These are phyloP conservation scores for Pyrgus malvae DNA, from an alignment of 2,888 invertebrate genomes.

Conservation along the genomic window DNA sequence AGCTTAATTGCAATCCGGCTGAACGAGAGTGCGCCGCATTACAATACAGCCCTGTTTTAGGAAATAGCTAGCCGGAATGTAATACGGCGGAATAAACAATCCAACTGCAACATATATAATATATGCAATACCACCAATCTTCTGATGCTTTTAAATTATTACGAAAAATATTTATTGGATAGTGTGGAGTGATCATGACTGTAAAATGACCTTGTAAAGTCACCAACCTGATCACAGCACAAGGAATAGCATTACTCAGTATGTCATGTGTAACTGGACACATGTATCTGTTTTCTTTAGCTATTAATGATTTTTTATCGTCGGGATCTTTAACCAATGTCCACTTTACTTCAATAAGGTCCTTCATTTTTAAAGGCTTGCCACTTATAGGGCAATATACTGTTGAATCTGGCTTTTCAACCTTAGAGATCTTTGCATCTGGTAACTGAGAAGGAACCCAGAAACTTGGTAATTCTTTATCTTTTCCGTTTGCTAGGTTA, in stretches of 20 bases:
- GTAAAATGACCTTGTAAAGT: too few species aligned
- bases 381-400: slow-evolving; percentile 77
- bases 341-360: slow-evolving; percentile 96
- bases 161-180: too few species aligned
- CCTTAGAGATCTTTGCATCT: slow-evolving; percentile 86
- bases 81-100: too few species aligned
- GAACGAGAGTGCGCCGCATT: too few species aligned
- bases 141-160: too few species aligned
- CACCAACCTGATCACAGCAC: slow-evolving; percentile 91
- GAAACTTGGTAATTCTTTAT: slow-evolving; percentile 94
- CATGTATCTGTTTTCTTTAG: slow-evolving; percentile 96
- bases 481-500: slow-evolving; percentile 89
- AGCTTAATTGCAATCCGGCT: too few species aligned
- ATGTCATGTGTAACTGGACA: slow-evolving; percentile 99
- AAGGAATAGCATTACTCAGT: slow-evolving; percentile 95
- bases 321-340: slow-evolving; percentile 94
- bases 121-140: too few species aligned
- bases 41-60: too few species aligned
- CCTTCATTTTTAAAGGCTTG: slow-evolving; percentile 93
- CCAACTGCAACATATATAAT: too few species aligned
- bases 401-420: slow-evolving; percentile 66
- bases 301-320: slow-evolving; percentile 92
- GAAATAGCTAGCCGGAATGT: too few species aligned
- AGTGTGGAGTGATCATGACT: too few species aligned
- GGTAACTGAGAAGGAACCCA: slow-evolving; percentile 98